A percentile compares a stretch with the other conserved stretches of the same genome.
These are phyloP conservation scores for Podargus strigoides DNA, from an alignment of 2,797 vertebrate species.

Conservation along the genomic window DNA sequence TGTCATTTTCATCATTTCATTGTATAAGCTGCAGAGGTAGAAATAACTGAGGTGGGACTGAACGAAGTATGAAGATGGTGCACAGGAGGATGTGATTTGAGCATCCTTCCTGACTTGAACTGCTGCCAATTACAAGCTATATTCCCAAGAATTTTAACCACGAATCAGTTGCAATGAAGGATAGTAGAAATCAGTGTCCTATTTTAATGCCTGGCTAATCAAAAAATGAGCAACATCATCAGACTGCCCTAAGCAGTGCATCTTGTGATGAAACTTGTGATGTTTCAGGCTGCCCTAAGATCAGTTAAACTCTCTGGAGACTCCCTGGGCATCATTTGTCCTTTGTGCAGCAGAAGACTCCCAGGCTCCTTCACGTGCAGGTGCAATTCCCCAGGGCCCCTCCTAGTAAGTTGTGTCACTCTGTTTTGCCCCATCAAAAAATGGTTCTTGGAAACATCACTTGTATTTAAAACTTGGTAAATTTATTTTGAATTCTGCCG, in stretches of 20 bases:
- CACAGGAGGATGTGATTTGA: neutral
- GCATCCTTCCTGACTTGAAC: neutral
- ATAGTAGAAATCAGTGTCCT: neutral
- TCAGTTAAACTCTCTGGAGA: neutral
- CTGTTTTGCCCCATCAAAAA: neutral
- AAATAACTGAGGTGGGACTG: neutral
- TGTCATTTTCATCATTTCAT: neutral
- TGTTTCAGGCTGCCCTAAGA: too few species aligned
- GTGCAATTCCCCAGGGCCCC: neutral
- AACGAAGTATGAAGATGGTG: neutral
- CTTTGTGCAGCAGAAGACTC: neutral
- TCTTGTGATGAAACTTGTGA: too few species aligned
- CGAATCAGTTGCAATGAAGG: neutral
- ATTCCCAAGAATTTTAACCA: slow-evolving; percentile 32
- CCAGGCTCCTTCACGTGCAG: neutral
- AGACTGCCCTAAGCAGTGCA: neutral
- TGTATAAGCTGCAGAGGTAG: slow-evolving; percentile 59
- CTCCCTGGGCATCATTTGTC: too few species aligned
- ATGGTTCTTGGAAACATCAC: slow-evolving; percentile 31
- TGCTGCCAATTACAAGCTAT: neutral
- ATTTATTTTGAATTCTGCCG: slow-evolving; percentile 1
- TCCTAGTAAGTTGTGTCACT: neutral
- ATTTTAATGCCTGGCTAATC: neutral
- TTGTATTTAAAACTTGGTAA: neutral
- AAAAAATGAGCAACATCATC: neutral